Conservation (phyloP, 2,113 vertebrate genomes). For the Calyptommatus sinebrachiatus region DNA sequence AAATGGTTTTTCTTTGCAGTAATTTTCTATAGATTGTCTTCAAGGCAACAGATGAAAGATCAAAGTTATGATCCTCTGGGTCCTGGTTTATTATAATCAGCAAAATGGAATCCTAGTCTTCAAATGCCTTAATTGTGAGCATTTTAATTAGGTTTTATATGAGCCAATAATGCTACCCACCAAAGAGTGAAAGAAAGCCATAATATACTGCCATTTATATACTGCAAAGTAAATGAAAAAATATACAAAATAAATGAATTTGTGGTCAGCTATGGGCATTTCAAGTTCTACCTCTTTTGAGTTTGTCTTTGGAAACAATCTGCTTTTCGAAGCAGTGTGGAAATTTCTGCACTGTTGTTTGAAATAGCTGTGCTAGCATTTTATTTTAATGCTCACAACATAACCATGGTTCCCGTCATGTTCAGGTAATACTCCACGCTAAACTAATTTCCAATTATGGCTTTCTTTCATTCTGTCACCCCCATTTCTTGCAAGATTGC, state of each 20-base stretch:
- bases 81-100: not conserved
- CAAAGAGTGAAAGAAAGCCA: too few relatives aligned
- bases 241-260: not conserved
- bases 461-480: slow-evolving; percentile 11
- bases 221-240: too few relatives aligned
- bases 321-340: not conserved
- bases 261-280: not conserved
- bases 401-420: not conserved
- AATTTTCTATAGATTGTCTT: too few relatives aligned
- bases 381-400: not conserved
- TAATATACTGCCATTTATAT: too few relatives aligned
- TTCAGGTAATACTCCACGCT: slow-evolving; percentile 27
- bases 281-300: not conserved
- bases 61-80: not conserved
- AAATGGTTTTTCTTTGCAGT: too few relatives aligned
- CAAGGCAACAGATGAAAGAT: too few relatives aligned
- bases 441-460: slow-evolving; percentile 33
- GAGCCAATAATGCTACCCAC: not conserved
- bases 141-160: not conserved
- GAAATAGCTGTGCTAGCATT: slow-evolving; percentile 10
- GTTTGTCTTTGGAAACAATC: not conserved
- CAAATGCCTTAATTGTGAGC: not conserved
- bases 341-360: not conserved
- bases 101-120: not conserved
- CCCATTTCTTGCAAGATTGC: slow-evolving; percentile 28